Percentiles rank a stretch among this genome's conserved stretches.
phyloP scores from a whole-genome alignment of 2,113 vertebrate species.

The Gracilinanus agilis region DNA sequence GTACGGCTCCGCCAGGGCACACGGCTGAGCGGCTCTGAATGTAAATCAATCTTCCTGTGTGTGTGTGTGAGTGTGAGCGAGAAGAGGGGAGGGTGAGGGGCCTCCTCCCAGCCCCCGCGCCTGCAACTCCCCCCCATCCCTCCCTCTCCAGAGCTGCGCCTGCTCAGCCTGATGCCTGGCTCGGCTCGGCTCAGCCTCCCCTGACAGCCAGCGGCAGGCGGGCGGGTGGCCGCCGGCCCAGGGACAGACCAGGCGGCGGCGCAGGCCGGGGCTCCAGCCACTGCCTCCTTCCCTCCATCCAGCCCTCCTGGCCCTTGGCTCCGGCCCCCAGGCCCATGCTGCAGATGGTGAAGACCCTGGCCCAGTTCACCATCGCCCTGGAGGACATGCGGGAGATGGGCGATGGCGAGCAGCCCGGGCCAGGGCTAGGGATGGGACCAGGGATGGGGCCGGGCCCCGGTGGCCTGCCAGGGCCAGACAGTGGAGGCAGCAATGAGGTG shows the following conservation, averaged over 20 bases:
- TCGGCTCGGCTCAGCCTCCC: neutral
- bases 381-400: conserved; percentile 97
- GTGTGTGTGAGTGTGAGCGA: neutral
- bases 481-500: neutral
- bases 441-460: conserved; percentile 70
- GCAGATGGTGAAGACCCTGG: conserved; percentile 98
- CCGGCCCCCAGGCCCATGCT: conserved; percentile 88
- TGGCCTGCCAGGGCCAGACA: neutral
- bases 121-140: neutral
- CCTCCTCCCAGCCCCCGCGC: neutral
- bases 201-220: neutral
- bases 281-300: conserved; percentile 25
- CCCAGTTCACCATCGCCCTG: conserved; percentile 98
- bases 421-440: conserved; percentile 76
- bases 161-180: neutral
- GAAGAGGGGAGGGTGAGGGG: neutral
- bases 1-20: neutral
- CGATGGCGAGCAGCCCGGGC: conserved; percentile 74
- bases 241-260: neutral
- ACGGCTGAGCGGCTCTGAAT: neutral
- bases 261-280: conserved; percentile 28
- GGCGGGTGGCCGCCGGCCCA: neutral
- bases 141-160: neutral
- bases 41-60: neutral
- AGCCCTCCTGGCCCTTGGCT: conserved; percentile 37